Evolutionary conservation across 2,113 vertebrate genomes (phyloP).

Genomic region (Paradoxurus hermaphroditus): DNA sequence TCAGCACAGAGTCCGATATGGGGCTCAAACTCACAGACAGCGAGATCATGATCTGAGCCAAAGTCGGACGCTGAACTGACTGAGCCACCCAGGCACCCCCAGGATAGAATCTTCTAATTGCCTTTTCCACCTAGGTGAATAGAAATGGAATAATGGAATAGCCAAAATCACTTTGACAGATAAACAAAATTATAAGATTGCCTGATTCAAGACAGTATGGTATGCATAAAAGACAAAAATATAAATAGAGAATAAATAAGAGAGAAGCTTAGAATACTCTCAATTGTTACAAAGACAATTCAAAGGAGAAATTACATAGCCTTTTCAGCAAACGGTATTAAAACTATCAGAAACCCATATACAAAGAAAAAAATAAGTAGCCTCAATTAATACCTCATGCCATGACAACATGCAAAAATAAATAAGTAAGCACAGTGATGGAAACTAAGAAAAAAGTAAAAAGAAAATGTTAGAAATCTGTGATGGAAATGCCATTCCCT

Average conservation of each 20-base stretch:
- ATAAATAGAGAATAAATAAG: background rate
- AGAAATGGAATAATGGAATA: background rate
- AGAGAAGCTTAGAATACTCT: background rate
- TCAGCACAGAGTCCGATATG: no score
- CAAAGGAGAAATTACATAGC: background rate
- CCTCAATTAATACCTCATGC: background rate
- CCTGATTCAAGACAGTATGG: background rate
- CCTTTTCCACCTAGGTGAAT: background rate
- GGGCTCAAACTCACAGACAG: no score
- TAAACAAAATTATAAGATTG: background rate
- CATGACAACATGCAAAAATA: background rate
- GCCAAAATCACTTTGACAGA: background rate
- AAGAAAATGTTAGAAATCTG: background rate
- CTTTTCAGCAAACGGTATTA: background rate
- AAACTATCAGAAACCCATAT: background rate
- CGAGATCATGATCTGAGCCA: no score
- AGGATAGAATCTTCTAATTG: background rate
- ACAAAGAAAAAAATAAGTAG: background rate
- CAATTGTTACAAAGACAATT: background rate
- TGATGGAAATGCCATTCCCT: background rate
- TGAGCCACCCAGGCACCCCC: no score
- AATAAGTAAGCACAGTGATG: background rate
- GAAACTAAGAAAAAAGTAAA: background rate
- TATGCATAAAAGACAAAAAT: background rate
- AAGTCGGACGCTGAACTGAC: no score